phyloP scores from a whole-genome alignment of 2,797 vertebrate genomes.

The Pangasius sanitwongsei region DNA sequence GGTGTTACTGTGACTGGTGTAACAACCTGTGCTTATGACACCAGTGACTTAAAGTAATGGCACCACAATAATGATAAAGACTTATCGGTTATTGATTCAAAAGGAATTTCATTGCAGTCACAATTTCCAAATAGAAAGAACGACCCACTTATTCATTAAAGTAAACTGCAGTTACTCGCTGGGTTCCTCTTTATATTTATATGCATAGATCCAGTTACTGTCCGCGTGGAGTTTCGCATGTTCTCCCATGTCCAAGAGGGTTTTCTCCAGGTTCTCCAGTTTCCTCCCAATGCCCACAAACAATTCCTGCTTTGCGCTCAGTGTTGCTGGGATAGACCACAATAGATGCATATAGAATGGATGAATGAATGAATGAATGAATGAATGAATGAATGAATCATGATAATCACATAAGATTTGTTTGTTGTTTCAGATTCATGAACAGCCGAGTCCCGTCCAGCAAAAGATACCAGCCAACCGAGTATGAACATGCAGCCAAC shows the following conservation, averaged over 20 bases:
- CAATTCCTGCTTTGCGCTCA: background rate
- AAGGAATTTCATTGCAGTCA: background rate
- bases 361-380: background rate
- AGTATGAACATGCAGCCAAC: conserved; percentile 92
- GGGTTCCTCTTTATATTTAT: background rate
- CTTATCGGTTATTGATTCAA: too few species aligned
- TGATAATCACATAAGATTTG: background rate
- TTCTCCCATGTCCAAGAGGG: background rate
- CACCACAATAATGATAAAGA: background rate
- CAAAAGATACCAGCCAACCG: conserved; percentile 90
- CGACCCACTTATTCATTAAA: background rate
- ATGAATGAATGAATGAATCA: background rate
- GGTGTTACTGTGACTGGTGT: background rate
- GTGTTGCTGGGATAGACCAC: background rate
- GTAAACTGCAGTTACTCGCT: too few species aligned
- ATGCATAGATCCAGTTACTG: background rate
- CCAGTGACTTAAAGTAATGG: background rate
- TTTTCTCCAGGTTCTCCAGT: background rate
- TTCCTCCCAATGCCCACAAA: background rate
- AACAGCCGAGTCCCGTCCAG: conserved; percentile 88
- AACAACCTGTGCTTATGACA: background rate
- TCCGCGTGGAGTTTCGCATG: background rate
- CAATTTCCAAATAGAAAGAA: background rate
- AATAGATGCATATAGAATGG: background rate
- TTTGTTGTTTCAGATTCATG: conserved; percentile 84